Conservation (phyloP, 2,797 vertebrate genomes). For the Hapalemur alaotrensis region DNA sequence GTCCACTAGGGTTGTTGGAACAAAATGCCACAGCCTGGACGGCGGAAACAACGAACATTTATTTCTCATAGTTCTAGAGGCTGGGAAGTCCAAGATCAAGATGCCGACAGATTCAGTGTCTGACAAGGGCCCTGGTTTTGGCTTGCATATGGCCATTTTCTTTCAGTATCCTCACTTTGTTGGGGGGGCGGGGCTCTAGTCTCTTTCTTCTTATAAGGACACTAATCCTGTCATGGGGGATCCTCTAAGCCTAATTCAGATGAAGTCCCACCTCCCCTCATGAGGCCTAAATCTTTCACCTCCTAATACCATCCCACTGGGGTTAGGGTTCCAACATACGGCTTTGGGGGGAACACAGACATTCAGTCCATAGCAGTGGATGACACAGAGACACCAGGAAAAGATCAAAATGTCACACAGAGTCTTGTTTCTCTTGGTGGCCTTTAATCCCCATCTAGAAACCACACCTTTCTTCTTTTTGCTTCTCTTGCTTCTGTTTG, state of each 20-base stretch:
- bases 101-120: not conserved
- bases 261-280: not conserved
- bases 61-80: not conserved
- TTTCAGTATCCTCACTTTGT: not conserved
- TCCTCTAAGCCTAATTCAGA: not conserved
- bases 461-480: constrained; percentile 90
- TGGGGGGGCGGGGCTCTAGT: not conserved
- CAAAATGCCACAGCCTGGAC: not conserved
- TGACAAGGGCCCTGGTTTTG: not conserved
- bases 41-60: not conserved
- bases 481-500: constrained; percentile 94
- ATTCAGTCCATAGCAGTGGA: not conserved
- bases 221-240: not conserved
- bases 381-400: constrained; percentile 72
- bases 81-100: not conserved
- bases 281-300: not conserved
- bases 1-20: not conserved
- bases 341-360: not conserved
- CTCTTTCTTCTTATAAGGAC: not conserved
- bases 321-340: not conserved
- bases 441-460: constrained; percentile 90
- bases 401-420: constrained; percentile 88
- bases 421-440: constrained; percentile 92
- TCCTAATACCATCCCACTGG: not conserved
- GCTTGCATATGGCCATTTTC: not conserved